phyloP scores from a whole-genome alignment of 2,113 vertebrate genomes.

The Spea bombifrons region DNA sequence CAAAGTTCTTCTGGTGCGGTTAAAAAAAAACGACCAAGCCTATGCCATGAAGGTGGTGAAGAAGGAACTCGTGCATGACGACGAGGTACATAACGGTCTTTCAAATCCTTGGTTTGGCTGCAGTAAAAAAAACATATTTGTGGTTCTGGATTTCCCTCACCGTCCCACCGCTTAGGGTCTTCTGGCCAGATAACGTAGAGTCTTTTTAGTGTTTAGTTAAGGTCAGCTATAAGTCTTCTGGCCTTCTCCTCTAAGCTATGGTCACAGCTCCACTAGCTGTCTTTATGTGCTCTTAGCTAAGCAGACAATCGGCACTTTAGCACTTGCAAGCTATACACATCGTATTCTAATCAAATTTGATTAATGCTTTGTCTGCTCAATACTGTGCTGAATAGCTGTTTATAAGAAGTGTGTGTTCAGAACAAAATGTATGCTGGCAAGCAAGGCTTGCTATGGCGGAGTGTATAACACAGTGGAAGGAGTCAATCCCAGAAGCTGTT shows the following conservation, averaged over 20 bases:
- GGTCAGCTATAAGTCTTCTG: slow-evolving; percentile 1
- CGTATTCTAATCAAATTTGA: neutral
- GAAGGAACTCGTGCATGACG: slow-evolving; percentile 95
- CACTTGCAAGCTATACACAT: neutral
- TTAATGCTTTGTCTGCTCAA: neutral
- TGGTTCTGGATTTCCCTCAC: neutral
- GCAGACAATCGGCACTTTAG: neutral
- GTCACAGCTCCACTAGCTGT: neutral
- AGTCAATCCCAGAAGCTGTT: too few species aligned
- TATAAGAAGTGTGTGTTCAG: too few species aligned
- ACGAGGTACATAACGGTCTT: slow-evolving; percentile 75
- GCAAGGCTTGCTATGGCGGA: too few species aligned
- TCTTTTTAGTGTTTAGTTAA: slow-evolving; percentile 17
- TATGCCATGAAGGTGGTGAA: slow-evolving; percentile 99
- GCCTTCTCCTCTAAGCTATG: neutral
- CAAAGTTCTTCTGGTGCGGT: slow-evolving; percentile 92
- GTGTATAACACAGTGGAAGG: too few species aligned
- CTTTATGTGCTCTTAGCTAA: neutral
- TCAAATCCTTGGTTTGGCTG: too few species aligned
- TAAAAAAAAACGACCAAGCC: slow-evolving; percentile 92
- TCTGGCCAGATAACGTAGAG: neutral
- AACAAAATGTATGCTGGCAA: too few species aligned
- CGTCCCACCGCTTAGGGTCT: neutral
- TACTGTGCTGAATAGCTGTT: neutral
- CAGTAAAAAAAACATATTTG: neutral